Conservation (phyloP, 2,113 vertebrate species). For the Ctenodactylus gundi region DNA sequence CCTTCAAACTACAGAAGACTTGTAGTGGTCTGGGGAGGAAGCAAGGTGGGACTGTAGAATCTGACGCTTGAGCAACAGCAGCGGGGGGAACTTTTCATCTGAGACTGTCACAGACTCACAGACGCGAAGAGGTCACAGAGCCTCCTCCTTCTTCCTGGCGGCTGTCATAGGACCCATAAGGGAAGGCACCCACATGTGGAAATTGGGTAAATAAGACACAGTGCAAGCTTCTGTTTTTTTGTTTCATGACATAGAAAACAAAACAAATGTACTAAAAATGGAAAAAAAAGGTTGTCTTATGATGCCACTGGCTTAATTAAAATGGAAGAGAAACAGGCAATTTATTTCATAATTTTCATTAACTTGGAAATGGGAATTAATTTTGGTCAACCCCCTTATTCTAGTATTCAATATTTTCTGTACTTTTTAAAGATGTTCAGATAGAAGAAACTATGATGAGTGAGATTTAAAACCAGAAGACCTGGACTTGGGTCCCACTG, state of each 20-base stretch:
- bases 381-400: not conserved
- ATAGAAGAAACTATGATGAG: not conserved
- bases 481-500: not conserved
- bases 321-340: not conserved
- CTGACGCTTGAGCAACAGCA: rapidly evolving
- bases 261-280: not conserved
- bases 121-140: too few relatives aligned
- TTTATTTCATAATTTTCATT: not conserved
- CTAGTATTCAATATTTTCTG: not conserved
- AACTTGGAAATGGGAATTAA: not conserved
- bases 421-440: not conserved
- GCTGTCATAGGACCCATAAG: not conserved
- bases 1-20: not conserved
- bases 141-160: not conserved
- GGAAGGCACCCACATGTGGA: not conserved
- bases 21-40: not conserved
- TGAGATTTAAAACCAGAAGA: not conserved
- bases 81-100: not conserved
- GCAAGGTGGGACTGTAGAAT: not conserved
- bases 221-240: conserved; percentile 2
- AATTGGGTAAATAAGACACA: not conserved
- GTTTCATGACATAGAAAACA: not conserved
- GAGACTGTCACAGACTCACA: not conserved
- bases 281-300: not conserved
- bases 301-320: not conserved